Evolutionary conservation across 2,888 invertebrate species (phyloP).

Genomic region (Drosophila cracens): DNA sequence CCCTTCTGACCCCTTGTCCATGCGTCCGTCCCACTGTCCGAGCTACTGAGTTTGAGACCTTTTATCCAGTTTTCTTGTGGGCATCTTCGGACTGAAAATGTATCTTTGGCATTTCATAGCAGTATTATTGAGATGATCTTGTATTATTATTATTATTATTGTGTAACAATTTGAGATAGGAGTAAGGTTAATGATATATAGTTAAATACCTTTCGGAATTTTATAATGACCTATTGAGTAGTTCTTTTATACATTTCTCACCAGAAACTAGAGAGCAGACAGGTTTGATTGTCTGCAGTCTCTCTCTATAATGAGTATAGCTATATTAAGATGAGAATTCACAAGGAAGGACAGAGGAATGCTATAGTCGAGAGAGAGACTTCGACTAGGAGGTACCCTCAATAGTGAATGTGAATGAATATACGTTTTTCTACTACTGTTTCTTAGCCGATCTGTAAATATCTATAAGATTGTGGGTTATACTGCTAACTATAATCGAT

Average conservation of each 20-base stretch:
- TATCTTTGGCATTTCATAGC: slow-evolving; percentile 9
- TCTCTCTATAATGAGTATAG: background rate
- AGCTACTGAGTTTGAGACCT: slow-evolving; percentile 53
- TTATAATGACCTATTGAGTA: slow-evolving; percentile 1
- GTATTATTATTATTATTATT: slow-evolving; percentile 11
- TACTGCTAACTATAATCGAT: background rate
- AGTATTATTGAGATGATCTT: slow-evolving; percentile 22
- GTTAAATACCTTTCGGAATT: background rate
- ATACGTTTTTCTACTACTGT: background rate
- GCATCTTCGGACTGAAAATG: slow-evolving; percentile 10
- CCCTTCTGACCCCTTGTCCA: background rate
- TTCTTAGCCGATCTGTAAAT: background rate
- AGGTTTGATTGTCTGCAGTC: background rate
- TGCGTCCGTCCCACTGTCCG: slow-evolving; percentile 13
- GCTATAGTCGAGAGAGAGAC: background rate
- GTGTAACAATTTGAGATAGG: slow-evolving; percentile 20
- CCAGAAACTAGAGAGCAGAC: background rate
- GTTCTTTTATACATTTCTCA: background rate
- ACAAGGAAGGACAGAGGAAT: background rate
- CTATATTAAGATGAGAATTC: background rate
- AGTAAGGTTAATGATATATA: slow-evolving; percentile 10
- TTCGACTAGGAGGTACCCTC: background rate
- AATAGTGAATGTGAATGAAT: background rate
- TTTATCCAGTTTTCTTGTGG: slow-evolving; percentile 23
- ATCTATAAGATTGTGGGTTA: background rate